Conservation (phyloP, 2,888 invertebrate genomes). For the Leptogaster cylindrica region DNA sequence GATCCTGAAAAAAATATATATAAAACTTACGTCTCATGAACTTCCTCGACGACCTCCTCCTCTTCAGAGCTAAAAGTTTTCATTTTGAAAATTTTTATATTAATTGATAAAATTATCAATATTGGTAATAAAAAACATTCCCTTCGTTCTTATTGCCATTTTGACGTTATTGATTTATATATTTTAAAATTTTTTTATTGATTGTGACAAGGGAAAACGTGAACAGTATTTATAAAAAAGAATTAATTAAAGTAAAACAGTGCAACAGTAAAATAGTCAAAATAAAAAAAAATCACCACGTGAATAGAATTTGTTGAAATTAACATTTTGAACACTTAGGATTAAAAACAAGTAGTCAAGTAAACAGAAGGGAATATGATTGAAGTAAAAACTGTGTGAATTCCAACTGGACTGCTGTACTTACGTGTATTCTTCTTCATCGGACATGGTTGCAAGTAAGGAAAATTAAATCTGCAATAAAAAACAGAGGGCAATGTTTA, state of each 20-base stretch:
- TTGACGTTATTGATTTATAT: too few relatives aligned
- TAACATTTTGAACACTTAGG: conserved; percentile 2
- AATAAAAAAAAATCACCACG: neutral
- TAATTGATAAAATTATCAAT: conserved; percentile 37
- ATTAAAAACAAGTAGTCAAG: conserved; percentile 10
- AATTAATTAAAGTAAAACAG: neutral
- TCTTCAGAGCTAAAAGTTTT: conserved; percentile 59
- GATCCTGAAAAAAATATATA: too few relatives aligned
- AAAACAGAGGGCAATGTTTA: too few relatives aligned
- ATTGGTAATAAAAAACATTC: conserved; percentile 37
- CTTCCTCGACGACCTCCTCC: conserved; percentile 59
- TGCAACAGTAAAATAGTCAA: conserved; percentile 20
- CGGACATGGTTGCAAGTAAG: conserved; percentile 81
- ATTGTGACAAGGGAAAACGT: neutral
- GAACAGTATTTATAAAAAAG: conserved; percentile 7
- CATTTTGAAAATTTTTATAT: conserved; percentile 42
- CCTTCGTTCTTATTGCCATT: conserved; percentile 44
- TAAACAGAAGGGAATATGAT: conserved; percentile 26
- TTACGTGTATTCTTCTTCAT: conserved; percentile 96
- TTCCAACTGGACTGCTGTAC: conserved; percentile 62
- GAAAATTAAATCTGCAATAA: conserved; percentile 69
- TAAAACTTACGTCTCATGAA: conserved; percentile 62
- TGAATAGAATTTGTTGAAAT: neutral
- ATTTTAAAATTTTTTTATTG: neutral
- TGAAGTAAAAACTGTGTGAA: conserved; percentile 4